Conservation (phyloP, 2,888 invertebrate species). For the Macrophya annulata region DNA sequence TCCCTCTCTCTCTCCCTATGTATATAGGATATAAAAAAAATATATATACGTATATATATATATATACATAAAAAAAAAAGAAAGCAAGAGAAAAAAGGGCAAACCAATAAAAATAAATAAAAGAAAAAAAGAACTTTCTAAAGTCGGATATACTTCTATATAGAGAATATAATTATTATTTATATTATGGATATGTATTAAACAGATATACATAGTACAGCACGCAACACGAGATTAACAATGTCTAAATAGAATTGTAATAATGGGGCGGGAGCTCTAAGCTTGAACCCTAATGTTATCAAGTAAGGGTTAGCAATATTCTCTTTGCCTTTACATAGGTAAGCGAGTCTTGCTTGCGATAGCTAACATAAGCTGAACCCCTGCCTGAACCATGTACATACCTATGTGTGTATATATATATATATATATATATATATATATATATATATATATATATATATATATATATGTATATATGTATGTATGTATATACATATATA, state of each 20-base stretch:
- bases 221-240: slow-evolving; percentile 18
- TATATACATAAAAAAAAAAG: too few relatives aligned
- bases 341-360: slow-evolving; percentile 19
- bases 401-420: neutral
- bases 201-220: neutral
- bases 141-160: neutral
- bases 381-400: slow-evolving; percentile 32
- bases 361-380: slow-evolving; percentile 28
- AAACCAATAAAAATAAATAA: too few relatives aligned
- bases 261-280: neutral
- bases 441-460: slow-evolving; percentile 12
- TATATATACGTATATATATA: too few relatives aligned
- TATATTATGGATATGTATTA: neutral
- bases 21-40: too few relatives aligned
- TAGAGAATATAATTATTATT: too few relatives aligned
- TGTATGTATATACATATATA: neutral
- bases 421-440: neutral
- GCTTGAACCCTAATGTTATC: slow-evolving; percentile 34
- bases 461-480: neutral
- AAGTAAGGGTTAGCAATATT: slow-evolving; percentile 42
- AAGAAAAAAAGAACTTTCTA: neutral
- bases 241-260: slow-evolving; percentile 38
- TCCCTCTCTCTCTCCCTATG: too few relatives aligned
- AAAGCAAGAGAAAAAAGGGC: neutral
- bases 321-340: slow-evolving; percentile 44